These are phyloP conservation scores for Campylomormyrus tamandua DNA, from an alignment of 2,113 vertebrate genomes.

Conservation along the genomic window DNA sequence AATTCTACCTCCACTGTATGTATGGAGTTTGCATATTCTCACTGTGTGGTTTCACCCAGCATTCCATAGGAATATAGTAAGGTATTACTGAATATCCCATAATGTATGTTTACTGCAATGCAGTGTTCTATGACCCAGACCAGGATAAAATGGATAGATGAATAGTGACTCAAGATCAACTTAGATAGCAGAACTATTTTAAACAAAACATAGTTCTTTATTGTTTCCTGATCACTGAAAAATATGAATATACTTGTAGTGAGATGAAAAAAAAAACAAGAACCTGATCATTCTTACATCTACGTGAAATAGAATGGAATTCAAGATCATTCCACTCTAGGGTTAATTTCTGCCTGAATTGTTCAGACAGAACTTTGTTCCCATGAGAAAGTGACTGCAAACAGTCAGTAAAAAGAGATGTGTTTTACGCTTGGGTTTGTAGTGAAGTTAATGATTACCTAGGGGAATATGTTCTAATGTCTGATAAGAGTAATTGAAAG, in stretches of 20 bases:
- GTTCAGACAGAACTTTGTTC: conserved; percentile 27
- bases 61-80: no score
- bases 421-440: conserved; percentile 41
- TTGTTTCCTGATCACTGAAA: background rate
- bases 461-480: conserved; percentile 37
- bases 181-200: background rate
- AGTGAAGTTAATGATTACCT: conserved; percentile 58
- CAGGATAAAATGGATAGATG: background rate
- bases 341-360: background rate
- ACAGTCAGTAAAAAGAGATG: conserved; percentile 45
- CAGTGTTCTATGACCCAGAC: background rate
- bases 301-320: background rate
- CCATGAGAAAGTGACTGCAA: conserved; percentile 48
- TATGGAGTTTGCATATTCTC: background rate
- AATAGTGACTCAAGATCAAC: background rate
- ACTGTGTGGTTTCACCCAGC: background rate
- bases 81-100: no score
- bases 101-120: background rate
- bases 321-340: background rate
- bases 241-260: background rate
- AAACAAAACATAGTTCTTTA: background rate
- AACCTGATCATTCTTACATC: background rate
- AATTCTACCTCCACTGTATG: background rate
- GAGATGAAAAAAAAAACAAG: background rate
- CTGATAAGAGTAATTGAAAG: conserved; percentile 23